These are phyloP conservation scores for Acleris emargana DNA, from an alignment of 2,888 invertebrate genomes.

Conservation along the genomic window DNA sequence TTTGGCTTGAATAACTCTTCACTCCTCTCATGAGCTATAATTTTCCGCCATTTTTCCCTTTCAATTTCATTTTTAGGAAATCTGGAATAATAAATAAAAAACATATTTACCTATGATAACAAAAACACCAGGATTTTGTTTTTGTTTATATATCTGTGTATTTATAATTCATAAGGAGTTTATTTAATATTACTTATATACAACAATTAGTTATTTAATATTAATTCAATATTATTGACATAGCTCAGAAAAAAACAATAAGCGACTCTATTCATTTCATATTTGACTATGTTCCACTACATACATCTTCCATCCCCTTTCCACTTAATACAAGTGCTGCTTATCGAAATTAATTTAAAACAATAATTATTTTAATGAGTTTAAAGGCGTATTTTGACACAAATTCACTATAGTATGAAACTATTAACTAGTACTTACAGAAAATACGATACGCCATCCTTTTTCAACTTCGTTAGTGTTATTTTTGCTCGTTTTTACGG, in stretches of 20 bases:
- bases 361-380: not conserved
- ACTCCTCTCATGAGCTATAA: too few relatives aligned
- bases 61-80: too few relatives aligned
- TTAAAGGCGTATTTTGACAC: conserved; percentile 3
- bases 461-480: conserved; percentile 8
- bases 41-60: too few relatives aligned
- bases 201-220: not conserved
- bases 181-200: not conserved
- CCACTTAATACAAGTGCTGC: not conserved
- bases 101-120: too few relatives aligned
- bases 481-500: conserved; percentile 10
- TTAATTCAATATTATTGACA: not conserved
- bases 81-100: too few relatives aligned
- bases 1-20: too few relatives aligned
- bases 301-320: not conserved
- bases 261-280: not conserved
- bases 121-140: too few relatives aligned
- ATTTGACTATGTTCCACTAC: not conserved
- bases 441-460: too few relatives aligned
- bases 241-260: not conserved
- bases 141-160: too few relatives aligned
- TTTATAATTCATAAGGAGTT: not conserved
- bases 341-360: not conserved
- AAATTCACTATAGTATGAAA: not conserved
- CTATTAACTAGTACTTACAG: too few relatives aligned